phyloP scores from a whole-genome alignment of 1,140 invertebrate genomes.

The Drosophila sulfurigaster region DNA sequence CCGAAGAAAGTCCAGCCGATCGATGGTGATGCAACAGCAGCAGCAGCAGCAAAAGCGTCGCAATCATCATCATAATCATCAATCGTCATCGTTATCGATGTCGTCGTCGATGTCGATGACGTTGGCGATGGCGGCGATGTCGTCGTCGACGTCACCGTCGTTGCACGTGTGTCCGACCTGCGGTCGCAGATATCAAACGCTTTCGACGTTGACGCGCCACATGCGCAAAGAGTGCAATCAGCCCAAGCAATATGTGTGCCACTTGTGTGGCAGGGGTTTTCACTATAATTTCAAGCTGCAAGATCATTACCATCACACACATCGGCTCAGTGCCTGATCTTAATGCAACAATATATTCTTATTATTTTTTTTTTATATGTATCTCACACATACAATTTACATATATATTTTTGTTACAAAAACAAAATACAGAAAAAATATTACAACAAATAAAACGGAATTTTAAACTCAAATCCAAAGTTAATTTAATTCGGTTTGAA shows the following conservation, averaged over 20 bases:
- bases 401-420: slow-evolving; percentile 38
- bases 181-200: slow-evolving; percentile 86
- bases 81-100: slow-evolving; percentile 1
- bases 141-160: slow-evolving; percentile 6
- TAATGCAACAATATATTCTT: slow-evolving; percentile 1
- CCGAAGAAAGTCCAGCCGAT: slow-evolving; percentile 45
- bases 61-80: slow-evolving; percentile 4
- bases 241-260: slow-evolving; percentile 85
- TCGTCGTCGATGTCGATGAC: slow-evolving; percentile 1
- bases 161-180: slow-evolving; percentile 86
- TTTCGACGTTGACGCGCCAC: slow-evolving; percentile 86
- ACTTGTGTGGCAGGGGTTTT: slow-evolving; percentile 82
- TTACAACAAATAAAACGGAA: slow-evolving; percentile 23
- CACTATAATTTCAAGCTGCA: slow-evolving; percentile 85
- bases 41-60: slow-evolving; percentile 32
- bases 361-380: slow-evolving; percentile 1
- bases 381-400: slow-evolving; percentile 15
- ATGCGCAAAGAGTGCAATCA: slow-evolving; percentile 86
- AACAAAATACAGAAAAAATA: not conserved
- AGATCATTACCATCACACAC: slow-evolving; percentile 55
- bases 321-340: slow-evolving; percentile 36
- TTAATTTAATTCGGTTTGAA: slow-evolving; percentile 24
- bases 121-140: not conserved
- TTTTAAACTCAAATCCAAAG: slow-evolving; percentile 24
- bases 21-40: slow-evolving; percentile 27